phyloP scores from a whole-genome alignment of 2,113 vertebrate genomes.

The Diphyllodes magnificus region DNA sequence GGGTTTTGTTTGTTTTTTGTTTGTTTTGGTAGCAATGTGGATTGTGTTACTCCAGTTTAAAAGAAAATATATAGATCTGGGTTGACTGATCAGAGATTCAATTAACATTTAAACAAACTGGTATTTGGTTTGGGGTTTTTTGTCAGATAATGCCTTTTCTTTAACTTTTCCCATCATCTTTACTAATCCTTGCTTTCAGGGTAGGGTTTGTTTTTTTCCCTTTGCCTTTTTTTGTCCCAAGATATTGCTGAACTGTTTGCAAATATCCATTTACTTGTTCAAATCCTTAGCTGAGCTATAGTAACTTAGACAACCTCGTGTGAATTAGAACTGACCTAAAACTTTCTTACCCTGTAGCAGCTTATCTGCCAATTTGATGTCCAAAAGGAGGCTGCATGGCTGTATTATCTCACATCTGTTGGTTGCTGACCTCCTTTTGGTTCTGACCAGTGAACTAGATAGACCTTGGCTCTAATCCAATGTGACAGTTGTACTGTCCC shows the following conservation, averaged over 20 bases:
- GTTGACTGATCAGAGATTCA: neutral
- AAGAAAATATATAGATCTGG: neutral
- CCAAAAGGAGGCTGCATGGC: neutral
- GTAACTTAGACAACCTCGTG: neutral
- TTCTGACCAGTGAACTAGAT: neutral
- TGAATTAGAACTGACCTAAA: neutral
- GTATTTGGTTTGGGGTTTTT: neutral
- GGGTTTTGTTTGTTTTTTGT: fast-evolving
- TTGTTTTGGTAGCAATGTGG: neutral
- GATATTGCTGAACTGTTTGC: neutral
- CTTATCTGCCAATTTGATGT: neutral
- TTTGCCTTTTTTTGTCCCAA: neutral
- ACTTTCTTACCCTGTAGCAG: neutral
- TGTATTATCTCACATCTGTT: neutral
- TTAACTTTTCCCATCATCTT: neutral
- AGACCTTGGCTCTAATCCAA: neutral
- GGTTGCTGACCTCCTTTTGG: slow-evolving; percentile 1
- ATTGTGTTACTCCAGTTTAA: neutral
- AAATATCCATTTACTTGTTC: neutral
- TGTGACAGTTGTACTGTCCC: neutral
- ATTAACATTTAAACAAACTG: neutral
- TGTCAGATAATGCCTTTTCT: neutral
- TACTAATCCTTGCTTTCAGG: neutral
- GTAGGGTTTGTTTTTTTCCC: fast-evolving
- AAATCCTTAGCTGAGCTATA: neutral